Base-by-base conservation (phyloP, 2,888 invertebrate species). In the Diloba caeruleocephala region DNA sequence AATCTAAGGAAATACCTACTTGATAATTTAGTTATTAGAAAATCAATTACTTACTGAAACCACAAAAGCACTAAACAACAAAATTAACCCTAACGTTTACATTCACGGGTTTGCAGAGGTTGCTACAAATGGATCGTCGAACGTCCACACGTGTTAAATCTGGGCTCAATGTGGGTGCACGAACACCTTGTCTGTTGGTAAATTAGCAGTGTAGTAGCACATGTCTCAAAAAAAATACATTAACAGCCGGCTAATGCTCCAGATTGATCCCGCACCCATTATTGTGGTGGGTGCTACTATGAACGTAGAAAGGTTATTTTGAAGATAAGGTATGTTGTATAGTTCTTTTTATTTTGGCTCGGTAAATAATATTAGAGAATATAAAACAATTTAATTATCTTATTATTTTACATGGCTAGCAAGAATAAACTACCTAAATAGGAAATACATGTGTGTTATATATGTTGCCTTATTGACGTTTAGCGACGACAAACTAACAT, bases 181-280 rank as follows among this genome's bases (percentile, higher is more conserved):
- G 48, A 42, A 55, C 57, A 63, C 63, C 67, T 91, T 92, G 88
- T 69, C 74, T 51, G 51, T 65, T 42, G 76, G 78, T 75, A 88
- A 91, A 91, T 92, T 92, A 90, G 92, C 89, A 85, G 89, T 67
- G 62, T 65, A 69, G 78, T 85, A 89, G 88, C 92, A 90, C 88
- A 91, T 92, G 92, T 84, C 85, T 76, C 65, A 81, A 82, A 90
- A 91, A 92, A 92, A 92, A 90, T 62, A 78, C 85, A 88, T 89
- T 86, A 87, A 84, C 92, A 92, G 89, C 92, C 88, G 92, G 88
- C 89, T 81, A 84, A 79, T 82, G 85, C 67, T 63, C 76, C 79
- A 78, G 77, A 81, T 81, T 83, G 80, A 79, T 69, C 41, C 57
- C 73, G 34, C 64, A 52, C 61, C 60, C 71, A 66, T 68, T 50